Conservation (phyloP, 1,140 invertebrate species). For the Steinernema feltiae region DNA sequence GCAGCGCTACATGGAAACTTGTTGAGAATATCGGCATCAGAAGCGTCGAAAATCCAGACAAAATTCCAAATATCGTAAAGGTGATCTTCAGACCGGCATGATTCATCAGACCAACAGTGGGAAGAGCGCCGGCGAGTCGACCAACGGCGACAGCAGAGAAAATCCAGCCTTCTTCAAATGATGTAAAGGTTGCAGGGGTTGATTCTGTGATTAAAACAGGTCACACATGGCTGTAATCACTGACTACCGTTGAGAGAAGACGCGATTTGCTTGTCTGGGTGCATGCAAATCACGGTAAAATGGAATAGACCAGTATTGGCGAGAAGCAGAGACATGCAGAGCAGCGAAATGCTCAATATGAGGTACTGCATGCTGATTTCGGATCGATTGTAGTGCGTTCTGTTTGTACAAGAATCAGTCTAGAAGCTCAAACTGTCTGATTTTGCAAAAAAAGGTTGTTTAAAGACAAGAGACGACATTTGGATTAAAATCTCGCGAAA, state of each 20-base stretch:
- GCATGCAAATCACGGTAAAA: not conserved
- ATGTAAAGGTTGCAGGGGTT: not conserved
- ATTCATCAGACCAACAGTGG: not conserved
- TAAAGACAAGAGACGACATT: too few species aligned
- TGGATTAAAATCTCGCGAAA: too few species aligned
- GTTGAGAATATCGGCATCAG: not conserved
- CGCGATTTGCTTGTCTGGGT: not conserved
- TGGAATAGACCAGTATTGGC: not conserved
- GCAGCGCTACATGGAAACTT: not conserved
- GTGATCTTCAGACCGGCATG: not conserved
- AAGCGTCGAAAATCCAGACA: not conserved
- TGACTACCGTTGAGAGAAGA: not conserved
- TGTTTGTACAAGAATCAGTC: too few species aligned
- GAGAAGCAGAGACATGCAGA: not conserved
- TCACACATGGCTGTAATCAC: not conserved
- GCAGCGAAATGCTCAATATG: not conserved
- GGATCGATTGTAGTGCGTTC: too few species aligned
- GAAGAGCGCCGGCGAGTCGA: not conserved
- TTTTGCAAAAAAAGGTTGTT: too few species aligned
- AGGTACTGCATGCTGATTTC: not conserved
- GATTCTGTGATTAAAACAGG: not conserved
- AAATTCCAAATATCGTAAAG: not conserved
- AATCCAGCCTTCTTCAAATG: not conserved
- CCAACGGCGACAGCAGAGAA: not conserved
- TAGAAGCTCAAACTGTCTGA: too few species aligned